Evolutionary conservation across 2,113 vertebrate species (phyloP), one percentile per base, ranked within the genome.

Genomic region (Nanorana parkeri): DNA sequence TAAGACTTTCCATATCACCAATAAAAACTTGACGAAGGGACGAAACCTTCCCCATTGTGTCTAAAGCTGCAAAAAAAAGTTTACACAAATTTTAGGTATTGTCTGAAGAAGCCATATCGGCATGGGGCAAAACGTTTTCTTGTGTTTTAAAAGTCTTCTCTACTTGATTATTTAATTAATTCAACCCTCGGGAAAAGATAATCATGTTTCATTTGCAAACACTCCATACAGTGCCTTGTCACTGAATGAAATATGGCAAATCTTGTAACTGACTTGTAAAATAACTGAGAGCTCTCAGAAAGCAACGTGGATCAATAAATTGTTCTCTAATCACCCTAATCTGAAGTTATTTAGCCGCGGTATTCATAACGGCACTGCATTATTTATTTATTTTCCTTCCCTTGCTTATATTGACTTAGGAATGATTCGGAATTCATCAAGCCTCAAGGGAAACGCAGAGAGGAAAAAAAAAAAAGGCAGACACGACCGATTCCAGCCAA

Each of bases 271-370:
- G 15, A 63, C 72, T 72, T 72, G 23, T 64, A 32, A 47, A 52
- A 20, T 81, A 63, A 36, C 28, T 32, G 24, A 51, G 20, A 54
- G 29, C 17, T 47, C 58, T 63, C 47, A 64, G 32, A 54, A 81
- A 81, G 47, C 23, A 21, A 63, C 52, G 68, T n/a, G 13, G 58
- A 81, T 81, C 78, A 72, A 72, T 81, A 81, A 15, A 41, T 47
- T 71, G 67, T 80, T 71, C 32, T 80, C 63, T 80, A 80, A 60
- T 80, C 55, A 63, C 47, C 67, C 61, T 72, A 64, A 64, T 54
- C 52, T 64, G 58, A 51, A 29, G 32, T 69, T 80, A 17, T 80
- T 58, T 69, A n/a, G 24, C 32, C 10, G 21, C 26, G 19, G 23
- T 61, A 29, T 61, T 80, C 68, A 60, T 72, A 23, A 52, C 17